Evolutionary conservation across 2,888 invertebrate species (phyloP).

Genomic region (Sinodicranocentrus sp.): DNA sequence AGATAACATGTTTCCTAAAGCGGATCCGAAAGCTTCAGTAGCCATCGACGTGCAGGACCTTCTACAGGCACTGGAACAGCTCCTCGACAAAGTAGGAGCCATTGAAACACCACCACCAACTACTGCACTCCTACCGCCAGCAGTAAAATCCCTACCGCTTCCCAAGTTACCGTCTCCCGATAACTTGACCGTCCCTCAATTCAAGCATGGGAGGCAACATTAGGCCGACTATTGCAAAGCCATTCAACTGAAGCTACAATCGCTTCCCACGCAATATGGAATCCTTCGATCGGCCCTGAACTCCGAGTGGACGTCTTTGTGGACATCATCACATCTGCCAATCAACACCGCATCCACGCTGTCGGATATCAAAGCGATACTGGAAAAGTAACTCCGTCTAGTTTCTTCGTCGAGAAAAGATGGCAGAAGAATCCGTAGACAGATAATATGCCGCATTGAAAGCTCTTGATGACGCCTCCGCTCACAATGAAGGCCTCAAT

Average conservation of each 20-base stretch:
- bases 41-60: background rate
- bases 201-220: conserved; percentile 18
- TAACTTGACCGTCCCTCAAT: conserved; percentile 9
- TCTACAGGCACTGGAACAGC: no score
- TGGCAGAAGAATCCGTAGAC: conserved; percentile 17
- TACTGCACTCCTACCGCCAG: background rate
- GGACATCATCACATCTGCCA: background rate
- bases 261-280: conserved; percentile 10
- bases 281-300: conserved; percentile 22
- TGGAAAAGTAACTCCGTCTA: conserved; percentile 20
- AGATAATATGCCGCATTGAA: conserved; percentile 19
- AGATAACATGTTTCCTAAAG: background rate
- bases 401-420: conserved; percentile 31
- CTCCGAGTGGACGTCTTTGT: conserved; percentile 17
- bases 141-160: background rate
- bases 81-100: background rate
- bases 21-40: background rate
- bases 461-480: conserved; percentile 26
- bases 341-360: background rate
- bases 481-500: background rate
- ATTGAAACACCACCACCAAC: background rate
- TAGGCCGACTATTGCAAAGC: conserved; percentile 19
- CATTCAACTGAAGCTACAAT: background rate
- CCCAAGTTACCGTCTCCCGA: conserved; percentile 11
- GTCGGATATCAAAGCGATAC: background rate